Base-by-base conservation (phyloP, 23 tunicate genomes). In the Trididemnum nubilum region DNA sequence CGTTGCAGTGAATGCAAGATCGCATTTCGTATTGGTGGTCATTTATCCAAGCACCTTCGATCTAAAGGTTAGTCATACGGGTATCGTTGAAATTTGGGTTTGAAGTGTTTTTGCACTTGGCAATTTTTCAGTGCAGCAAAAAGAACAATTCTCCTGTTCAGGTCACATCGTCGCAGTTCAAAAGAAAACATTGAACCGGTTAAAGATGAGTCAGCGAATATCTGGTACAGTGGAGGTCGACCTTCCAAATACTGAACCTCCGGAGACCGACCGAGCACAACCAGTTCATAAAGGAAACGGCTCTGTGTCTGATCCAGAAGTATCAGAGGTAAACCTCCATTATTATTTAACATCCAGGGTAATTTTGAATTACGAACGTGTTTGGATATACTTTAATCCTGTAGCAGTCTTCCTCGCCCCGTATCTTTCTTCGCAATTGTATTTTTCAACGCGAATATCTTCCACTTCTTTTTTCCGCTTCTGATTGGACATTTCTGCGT, bases 11-110 rank as follows among this genome's bases (percentile, higher is more conserved):
- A 87, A 58, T 92, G 97, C 35, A 83, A 79, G 59, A 88, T 92
- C 36, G 97, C 88, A 3, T 92, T 92, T 38, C 81, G 97, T 1
- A 92, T 88, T 65, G 93, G 85, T 34, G 97, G 97, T 0, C 97
- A 92, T 67, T 85, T 92, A 0, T 86, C 97, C 0, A 92, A 87
- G 70, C 97, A 92, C 84, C 75, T 86, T 33, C 75, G 92, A 2
- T 92, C 97, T 0, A 87, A 87, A 83, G 88, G 91, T 86, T 37
- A 49, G 33, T 34, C 21, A 9, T 61, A 15, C 15, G 15, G 9
- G 54, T 44, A 7, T 9, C 15, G 15, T 44, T 44, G 54, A 44
- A 15, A 44, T 15, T 15, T 15, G 9, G 54, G 12, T 44, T 44
- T 44, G 12, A 15, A 44, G 9, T 44, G 9, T 44, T 9, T 44